Evolutionary conservation across 2,888 invertebrate genomes (phyloP).

Genomic region (Chydorus sphaericus): DNA sequence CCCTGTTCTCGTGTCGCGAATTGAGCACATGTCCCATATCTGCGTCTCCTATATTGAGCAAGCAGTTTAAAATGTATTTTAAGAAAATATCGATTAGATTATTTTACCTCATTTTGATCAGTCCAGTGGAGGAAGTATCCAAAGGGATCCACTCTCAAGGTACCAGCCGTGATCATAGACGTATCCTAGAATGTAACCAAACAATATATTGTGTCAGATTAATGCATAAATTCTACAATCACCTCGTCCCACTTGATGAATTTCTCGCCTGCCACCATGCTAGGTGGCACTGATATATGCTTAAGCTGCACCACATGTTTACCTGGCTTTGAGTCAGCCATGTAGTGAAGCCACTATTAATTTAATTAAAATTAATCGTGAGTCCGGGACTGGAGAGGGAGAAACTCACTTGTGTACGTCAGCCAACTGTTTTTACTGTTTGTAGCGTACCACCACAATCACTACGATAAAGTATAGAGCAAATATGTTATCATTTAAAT

Average conservation of each 20-base stretch:
- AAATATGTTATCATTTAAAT: too few relatives aligned
- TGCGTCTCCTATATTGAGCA: slow-evolving; percentile 85
- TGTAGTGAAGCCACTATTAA: too few relatives aligned
- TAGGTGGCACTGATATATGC: slow-evolving; percentile 54
- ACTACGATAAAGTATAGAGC: too few relatives aligned
- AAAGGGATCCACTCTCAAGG: slow-evolving; percentile 74
- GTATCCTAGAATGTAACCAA: slow-evolving; percentile 54
- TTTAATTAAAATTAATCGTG: too few relatives aligned
- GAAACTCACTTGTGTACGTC: too few relatives aligned
- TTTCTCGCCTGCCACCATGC: slow-evolving; percentile 79
- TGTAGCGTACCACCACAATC: too few relatives aligned
- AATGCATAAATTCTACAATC: slow-evolving; percentile 22
- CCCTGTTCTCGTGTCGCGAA: slow-evolving; percentile 82
- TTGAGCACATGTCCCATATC: slow-evolving; percentile 73
- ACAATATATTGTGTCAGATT: background rate
- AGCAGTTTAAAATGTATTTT: slow-evolving; percentile 10
- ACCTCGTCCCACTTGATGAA: slow-evolving; percentile 98
- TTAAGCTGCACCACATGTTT: slow-evolving; percentile 36
- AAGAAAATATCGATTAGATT: background rate
- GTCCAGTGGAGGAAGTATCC: slow-evolving; percentile 88
- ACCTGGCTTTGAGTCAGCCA: slow-evolving; percentile 37
- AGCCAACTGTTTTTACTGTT: too few relatives aligned
- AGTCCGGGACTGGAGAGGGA: too few relatives aligned
- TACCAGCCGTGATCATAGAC: slow-evolving; percentile 70
- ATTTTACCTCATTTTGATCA: slow-evolving; percentile 58